Percentiles rank a stretch among this genome's conserved stretches.
Evolutionary conservation across 2,888 invertebrate genomes (phyloP).

Genomic region (Lomographa bimaculata): DNA sequence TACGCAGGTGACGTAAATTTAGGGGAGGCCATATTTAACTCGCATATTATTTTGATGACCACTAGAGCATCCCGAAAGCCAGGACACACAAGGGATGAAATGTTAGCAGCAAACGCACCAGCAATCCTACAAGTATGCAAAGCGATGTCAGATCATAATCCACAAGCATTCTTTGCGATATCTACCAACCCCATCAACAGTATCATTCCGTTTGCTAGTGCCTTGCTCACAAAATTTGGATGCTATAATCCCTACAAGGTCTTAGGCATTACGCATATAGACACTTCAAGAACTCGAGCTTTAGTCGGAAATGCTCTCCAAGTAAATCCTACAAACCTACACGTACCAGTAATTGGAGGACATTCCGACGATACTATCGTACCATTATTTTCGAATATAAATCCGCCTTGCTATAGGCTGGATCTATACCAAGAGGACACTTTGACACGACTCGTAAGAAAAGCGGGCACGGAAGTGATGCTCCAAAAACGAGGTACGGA

Average conservation of each 20-base stretch:
- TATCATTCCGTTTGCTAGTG: slow-evolving; percentile 58
- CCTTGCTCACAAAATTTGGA: slow-evolving; percentile 49
- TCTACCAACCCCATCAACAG: slow-evolving; percentile 62
- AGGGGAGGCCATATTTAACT: slow-evolving; percentile 41
- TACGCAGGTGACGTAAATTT: slow-evolving; percentile 45
- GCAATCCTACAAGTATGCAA: slow-evolving; percentile 49
- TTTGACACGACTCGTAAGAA: slow-evolving; percentile 54
- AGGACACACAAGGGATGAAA: slow-evolving; percentile 47
- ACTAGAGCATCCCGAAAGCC: slow-evolving; percentile 46
- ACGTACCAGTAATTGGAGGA: slow-evolving; percentile 62
- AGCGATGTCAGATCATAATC: slow-evolving; percentile 51
- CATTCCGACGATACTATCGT: slow-evolving; percentile 63
- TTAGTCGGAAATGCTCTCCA: slow-evolving; percentile 47
- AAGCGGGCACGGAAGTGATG: slow-evolving; percentile 55
- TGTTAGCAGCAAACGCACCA: slow-evolving; percentile 55
- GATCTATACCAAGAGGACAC: slow-evolving; percentile 49
- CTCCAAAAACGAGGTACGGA: slow-evolving; percentile 51
- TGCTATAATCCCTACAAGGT: slow-evolving; percentile 58
- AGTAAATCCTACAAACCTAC: slow-evolving; percentile 43
- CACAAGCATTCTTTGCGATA: slow-evolving; percentile 56
- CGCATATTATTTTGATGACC: slow-evolving; percentile 55
- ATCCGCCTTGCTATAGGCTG: slow-evolving; percentile 40
- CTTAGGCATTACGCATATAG: slow-evolving; percentile 62
- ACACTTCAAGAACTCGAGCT: slow-evolving; percentile 48
- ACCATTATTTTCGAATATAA: slow-evolving; percentile 61